Evolutionary conservation across 1,140 invertebrate species (phyloP), one percentile per base, ranked within the genome.

Genomic region (Rhagoletis zephyria): DNA sequence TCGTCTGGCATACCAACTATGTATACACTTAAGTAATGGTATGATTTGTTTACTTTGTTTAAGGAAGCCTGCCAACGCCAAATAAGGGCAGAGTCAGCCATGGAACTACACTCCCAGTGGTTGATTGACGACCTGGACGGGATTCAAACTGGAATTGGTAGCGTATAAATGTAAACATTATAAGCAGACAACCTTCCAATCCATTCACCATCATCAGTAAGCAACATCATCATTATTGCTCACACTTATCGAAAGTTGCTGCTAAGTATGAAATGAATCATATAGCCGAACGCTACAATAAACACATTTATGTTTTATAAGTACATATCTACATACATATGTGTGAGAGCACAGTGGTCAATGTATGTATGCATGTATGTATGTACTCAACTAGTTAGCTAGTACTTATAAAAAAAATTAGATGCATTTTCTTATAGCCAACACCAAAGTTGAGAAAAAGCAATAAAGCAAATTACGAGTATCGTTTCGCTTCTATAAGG

Each of bases 1-100:
- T 74, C 48, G 51, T 42, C 40, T 16, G 70, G 70, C 70, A 74
- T 74, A 48, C 45, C 40, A 74, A 14, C 6, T 16, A 56, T 6
- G 7, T 59, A 19, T 81, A 48, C 70, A 81, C 74, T 81, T 81
- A 81, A 81, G 74, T 81, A 56, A 56, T 56, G 1, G 30, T 30
- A 56, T n/a, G 48, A 81, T 81, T 81, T 81, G 74, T 81, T 81
- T 81, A 56, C 48, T 81, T 16, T 74, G 14, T 81, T 81, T 81
- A 81, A 56, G 48, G 74, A 81, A 81, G 74, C 74, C 48, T 59
- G 74, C 74, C 16, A 81, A 56, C 45, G 19, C 74, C 48, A 81
- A 81, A 56, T 56, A 81, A 56, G 74, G 74, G 74, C 74, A 81
- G 56, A 48, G 74, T 2, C 74, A 56, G 74, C 16, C 48, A 81